Evolutionary conservation across 2,113 vertebrate genomes (phyloP).

Genomic region (Peromyscus polionotus): DNA sequence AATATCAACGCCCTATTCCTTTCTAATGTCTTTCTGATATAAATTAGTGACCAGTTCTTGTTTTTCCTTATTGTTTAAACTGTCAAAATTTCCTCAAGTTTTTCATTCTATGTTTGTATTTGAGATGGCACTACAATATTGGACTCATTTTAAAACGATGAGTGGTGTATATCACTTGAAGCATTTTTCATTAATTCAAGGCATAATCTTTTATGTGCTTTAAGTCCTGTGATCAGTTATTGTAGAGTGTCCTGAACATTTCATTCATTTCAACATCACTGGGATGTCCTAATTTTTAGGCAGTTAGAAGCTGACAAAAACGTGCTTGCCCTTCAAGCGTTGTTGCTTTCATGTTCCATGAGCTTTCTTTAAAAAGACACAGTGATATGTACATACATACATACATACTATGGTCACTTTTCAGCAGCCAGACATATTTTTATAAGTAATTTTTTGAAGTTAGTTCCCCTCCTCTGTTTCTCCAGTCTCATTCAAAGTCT

Average conservation of each 20-base stretch:
- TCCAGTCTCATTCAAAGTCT: not conserved
- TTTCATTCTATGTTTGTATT: slow-evolving; percentile 53
- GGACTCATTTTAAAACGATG: slow-evolving; percentile 1
- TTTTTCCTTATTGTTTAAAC: slow-evolving; percentile 11
- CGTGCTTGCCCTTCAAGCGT: not conserved
- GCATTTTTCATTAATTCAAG: slow-evolving; percentile 22
- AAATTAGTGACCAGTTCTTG: not conserved
- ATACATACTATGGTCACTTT: not conserved
- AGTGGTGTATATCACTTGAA: not conserved
- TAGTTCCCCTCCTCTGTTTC: not conserved
- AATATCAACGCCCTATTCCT: not conserved
- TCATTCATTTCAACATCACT: slow-evolving; percentile 24
- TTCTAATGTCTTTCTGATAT: not conserved
- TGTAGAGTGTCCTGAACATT: not conserved
- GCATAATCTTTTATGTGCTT: not conserved
- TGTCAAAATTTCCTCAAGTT: not conserved
- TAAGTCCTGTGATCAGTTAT: not conserved
- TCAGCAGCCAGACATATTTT: slow-evolving; percentile 53
- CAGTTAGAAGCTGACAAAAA: slow-evolving; percentile 47
- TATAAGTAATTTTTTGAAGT: slow-evolving; percentile 53
- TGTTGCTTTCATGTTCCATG: slow-evolving; percentile 37
- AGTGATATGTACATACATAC: not conserved
- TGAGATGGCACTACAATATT: not conserved
- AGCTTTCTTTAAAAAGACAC: slow-evolving; percentile 40
- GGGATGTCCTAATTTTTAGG: slow-evolving; percentile 47